Evolutionary conservation across 2,113 vertebrate species (phyloP).

Genomic region (Aphyosemion australe): DNA sequence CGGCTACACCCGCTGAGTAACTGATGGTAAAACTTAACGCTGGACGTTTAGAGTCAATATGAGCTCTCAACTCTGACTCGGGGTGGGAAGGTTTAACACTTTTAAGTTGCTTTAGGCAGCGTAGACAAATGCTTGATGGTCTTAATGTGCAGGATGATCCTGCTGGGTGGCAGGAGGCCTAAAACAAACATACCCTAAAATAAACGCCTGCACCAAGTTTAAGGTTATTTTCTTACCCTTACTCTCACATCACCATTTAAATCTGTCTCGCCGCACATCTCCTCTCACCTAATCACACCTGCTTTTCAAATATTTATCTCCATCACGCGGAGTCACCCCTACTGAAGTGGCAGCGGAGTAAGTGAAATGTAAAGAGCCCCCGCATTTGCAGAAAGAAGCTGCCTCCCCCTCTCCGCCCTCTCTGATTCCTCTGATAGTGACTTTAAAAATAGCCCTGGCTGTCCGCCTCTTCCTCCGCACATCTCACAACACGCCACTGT

Average conservation of each 20-base stretch:
- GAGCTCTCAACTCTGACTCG: not conserved
- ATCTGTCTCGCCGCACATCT: constrained; percentile 1
- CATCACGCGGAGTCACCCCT: constrained; percentile 15
- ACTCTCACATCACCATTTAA: constrained; percentile 15
- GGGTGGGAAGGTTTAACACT: constrained; percentile 20
- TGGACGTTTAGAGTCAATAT: constrained; percentile 18
- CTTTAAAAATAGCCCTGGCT: constrained; percentile 74
- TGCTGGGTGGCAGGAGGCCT: not conserved
- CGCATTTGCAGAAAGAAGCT: constrained; percentile 17
- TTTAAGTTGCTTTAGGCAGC: constrained; percentile 8
- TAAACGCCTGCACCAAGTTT: constrained; percentile 18
- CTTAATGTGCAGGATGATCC: constrained; percentile 16
- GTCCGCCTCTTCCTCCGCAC: constrained; percentile 56
- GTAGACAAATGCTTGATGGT: constrained; percentile 33
- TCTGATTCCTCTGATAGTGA: constrained; percentile 38
- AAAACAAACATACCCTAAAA: constrained; percentile 3
- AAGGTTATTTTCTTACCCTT: constrained; percentile 10
- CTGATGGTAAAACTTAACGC: constrained; percentile 32
- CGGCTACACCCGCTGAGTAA: constrained; percentile 26
- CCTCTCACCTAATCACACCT: constrained; percentile 4
- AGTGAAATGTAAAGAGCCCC: constrained; percentile 25
- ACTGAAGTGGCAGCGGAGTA: not conserved
- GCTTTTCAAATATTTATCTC: constrained; percentile 41
- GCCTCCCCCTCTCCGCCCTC: constrained; percentile 24
- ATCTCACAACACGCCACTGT: constrained; percentile 50